Percentiles rank a stretch among this genome's conserved stretches.
phyloP scores from a whole-genome alignment of 2,888 invertebrate genomes.

The Volucella inflata region DNA sequence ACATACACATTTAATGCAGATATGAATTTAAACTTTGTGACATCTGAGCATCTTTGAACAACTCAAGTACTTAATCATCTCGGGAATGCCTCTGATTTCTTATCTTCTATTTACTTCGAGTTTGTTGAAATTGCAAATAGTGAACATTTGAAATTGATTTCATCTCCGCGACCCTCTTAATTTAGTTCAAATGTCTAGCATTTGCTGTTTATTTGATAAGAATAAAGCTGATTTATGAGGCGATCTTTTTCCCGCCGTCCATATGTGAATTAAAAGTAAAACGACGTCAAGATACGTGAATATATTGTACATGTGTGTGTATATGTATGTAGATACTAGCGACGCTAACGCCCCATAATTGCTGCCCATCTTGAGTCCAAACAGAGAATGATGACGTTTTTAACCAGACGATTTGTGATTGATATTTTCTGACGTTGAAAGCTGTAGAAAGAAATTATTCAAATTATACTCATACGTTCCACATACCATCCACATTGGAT shows the following conservation, averaged over 20 bases:
- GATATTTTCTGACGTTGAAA: conserved; percentile 12
- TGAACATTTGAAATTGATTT: conserved; percentile 1
- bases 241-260: conserved; percentile 30
- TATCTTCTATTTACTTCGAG: not conserved
- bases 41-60: too few species aligned
- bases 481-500: conserved; percentile 50
- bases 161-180: not conserved
- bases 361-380: conserved; percentile 21
- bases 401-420: conserved; percentile 33
- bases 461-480: conserved; percentile 37
- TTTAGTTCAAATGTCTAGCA: not conserved
- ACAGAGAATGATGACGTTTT: conserved; percentile 57
- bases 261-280: conserved; percentile 3
- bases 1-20: too few species aligned
- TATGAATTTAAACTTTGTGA: too few species aligned
- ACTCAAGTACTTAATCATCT: too few species aligned
- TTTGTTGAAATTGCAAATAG: conserved; percentile 36
- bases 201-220: too few species aligned
- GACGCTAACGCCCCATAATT: conserved; percentile 41
- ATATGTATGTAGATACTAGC: too few species aligned
- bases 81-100: conserved; percentile 21
- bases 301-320: too few species aligned
- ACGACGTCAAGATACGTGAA: conserved; percentile 35
- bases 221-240: conserved; percentile 34
- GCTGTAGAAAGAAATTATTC: conserved; percentile 22